A percentile compares a stretch with the other conserved stretches of the same genome.
Conservation (phyloP, 2,797 vertebrate species). For the Channa striata region DNA sequence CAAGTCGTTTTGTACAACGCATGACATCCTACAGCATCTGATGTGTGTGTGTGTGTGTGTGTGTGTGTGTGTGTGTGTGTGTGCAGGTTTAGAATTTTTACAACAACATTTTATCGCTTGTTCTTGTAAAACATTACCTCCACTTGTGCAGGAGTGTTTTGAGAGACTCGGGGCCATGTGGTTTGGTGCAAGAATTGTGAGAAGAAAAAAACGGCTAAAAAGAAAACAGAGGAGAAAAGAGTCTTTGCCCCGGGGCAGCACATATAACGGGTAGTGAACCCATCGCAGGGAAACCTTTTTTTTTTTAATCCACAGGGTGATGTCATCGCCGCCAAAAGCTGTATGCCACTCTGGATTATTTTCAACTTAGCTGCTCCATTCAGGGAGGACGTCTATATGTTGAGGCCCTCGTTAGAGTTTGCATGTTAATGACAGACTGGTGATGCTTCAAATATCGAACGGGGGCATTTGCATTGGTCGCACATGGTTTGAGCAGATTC, state of each 20-base stretch:
- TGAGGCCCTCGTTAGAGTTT: slow-evolving; percentile 60
- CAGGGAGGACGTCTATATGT: slow-evolving; percentile 49
- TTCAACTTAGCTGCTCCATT: slow-evolving; percentile 75
- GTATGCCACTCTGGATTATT: slow-evolving; percentile 72
- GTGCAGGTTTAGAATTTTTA: slow-evolving; percentile 19
- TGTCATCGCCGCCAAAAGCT: slow-evolving; percentile 70
- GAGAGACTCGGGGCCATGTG: slow-evolving; percentile 23
- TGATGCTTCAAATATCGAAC: slow-evolving; percentile 31
- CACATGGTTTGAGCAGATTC: neutral
- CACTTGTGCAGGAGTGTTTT: neutral
- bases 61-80: neutral
- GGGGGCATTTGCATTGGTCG: slow-evolving; percentile 16
- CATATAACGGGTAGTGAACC: slow-evolving; percentile 44
- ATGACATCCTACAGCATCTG: slow-evolving; percentile 22
- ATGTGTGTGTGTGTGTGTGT: neutral
- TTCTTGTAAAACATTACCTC: slow-evolving; percentile 25
- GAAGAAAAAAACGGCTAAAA: neutral
- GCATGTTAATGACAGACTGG: slow-evolving; percentile 61
- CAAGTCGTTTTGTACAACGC: neutral
- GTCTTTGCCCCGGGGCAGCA: slow-evolving; percentile 44
- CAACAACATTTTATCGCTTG: neutral
- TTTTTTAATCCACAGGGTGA: slow-evolving; percentile 60
- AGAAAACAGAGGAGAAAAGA: slow-evolving; percentile 40
- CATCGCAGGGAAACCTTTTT: slow-evolving; percentile 53
- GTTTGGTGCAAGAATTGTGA: slow-evolving; percentile 24